Conservation (phyloP, 2,888 invertebrate species). For the Osmoderma eremita region DNA sequence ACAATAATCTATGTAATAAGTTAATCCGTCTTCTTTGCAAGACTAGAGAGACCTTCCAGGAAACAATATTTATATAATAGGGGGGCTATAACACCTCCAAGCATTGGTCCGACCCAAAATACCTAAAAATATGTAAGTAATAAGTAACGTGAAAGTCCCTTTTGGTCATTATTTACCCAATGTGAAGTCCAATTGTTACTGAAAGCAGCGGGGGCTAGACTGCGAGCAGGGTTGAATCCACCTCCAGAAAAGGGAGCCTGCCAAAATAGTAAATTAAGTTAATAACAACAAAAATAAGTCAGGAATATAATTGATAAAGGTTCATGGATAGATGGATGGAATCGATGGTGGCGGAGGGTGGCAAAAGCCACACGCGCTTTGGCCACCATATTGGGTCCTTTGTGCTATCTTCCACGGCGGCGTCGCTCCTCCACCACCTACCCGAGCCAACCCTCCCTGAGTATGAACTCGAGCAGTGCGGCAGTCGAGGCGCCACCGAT, state of each 20-base stretch:
- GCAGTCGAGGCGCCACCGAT: no score
- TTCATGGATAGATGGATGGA: no score
- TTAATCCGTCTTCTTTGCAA: conserved; percentile 15
- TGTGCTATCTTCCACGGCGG: no score
- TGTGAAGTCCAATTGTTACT: conserved; percentile 70
- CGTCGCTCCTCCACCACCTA: no score
- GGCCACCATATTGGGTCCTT: no score
- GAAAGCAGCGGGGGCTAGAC: conserved; percentile 74
- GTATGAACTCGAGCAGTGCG: no score
- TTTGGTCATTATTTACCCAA: conserved; percentile 66
- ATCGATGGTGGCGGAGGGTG: no score
- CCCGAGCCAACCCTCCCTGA: no score
- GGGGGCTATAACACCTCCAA: conserved; percentile 57
- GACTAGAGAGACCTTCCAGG: conserved; percentile 37
- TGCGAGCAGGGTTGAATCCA: conserved; percentile 73
- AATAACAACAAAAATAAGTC: not conserved
- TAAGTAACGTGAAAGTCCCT: not conserved
- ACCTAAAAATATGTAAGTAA: conserved; percentile 53
- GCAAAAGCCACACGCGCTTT: no score
- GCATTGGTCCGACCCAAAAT: conserved; percentile 61
- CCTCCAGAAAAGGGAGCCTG: conserved; percentile 75
- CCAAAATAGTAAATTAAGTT: conserved; percentile 44
- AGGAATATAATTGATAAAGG: conserved; percentile 48
- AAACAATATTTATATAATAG: conserved; percentile 54
- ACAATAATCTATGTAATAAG: not conserved